Base-by-base conservation (phyloP, 2,888 invertebrate species). In the Pachycephus smyrnensis region DNA sequence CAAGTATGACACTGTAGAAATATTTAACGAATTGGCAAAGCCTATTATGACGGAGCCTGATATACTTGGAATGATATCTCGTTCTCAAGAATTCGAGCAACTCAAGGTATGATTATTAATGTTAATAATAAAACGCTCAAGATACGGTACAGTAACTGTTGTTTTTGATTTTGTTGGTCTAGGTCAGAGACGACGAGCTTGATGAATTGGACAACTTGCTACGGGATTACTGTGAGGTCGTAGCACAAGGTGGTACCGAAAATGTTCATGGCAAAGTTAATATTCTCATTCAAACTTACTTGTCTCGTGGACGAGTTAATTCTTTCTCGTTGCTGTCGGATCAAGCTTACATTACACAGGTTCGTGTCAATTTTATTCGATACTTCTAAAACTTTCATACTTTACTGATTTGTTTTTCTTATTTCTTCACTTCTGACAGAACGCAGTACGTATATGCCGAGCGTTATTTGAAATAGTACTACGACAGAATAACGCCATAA, bases 191-290 rank as follows among this genome's bases (percentile, higher is more conserved):
- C 89, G 99, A 99, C 90, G 99, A 99, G 91, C 91, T 98, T 85
- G 94, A 95, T 23, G 99, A 99, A 90, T 92, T 99, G 76, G 98
- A 98, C 90, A 93, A 94, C 73, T 93, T 98, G 31, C 93, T 95
- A 40, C 92, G 93, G 40, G 94, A 95, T 30, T 95, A 95, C 88
- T 97, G 98, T 88, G 95, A 96, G 88, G 93, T 97, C 37, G 94
- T 94, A 36, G 96, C 97, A 0, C 94, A 95, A 81, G 96, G 97
- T 11, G 97, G 97, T 0, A 94, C 96, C 3, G 98, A 98, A 89
- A 97, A 98, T 90, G 94, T 97, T 30, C 95, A 97, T 86, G 98
- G 98, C 86, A 99, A 99, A 94, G 98, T 98, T 68, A 98, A 98
- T 92, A 97, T 98, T 84, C 92, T 99, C 23, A 94, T 99, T 86